Conservation (phyloP, 2,888 invertebrate species). For the Drosophila suboccidentalis region DNA sequence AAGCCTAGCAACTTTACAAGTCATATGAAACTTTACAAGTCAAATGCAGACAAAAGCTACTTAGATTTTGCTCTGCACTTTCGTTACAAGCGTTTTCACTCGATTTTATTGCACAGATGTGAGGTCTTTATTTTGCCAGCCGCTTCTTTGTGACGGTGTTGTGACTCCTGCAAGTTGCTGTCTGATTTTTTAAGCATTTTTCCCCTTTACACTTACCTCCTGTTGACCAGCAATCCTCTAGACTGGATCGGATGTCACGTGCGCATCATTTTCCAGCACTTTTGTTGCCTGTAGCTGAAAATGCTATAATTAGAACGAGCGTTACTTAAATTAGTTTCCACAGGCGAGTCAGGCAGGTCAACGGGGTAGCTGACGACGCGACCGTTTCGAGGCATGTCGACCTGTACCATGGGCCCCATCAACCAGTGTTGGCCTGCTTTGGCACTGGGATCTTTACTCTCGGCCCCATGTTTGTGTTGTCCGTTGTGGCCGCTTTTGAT, state of each 20-base stretch:
- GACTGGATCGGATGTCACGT: conserved; percentile 70
- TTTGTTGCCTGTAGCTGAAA: conserved; percentile 46
- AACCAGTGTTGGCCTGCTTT: conserved; percentile 24
- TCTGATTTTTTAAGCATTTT: conserved; percentile 15
- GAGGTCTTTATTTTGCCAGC: neutral
- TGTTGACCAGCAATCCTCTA: conserved; percentile 20
- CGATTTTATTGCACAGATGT: neutral
- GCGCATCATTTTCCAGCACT: conserved; percentile 76
- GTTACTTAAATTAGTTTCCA: conserved; percentile 72
- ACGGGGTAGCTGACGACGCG: neutral
- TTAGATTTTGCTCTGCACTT: neutral
- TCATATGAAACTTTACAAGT: too few species aligned
- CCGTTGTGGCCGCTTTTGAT: conserved; percentile 39
- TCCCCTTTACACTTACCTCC: conserved; percentile 7
- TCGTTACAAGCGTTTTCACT: neutral
- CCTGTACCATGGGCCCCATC: conserved; percentile 13
- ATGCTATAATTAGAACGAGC: conserved; percentile 67
- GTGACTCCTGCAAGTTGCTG: conserved; percentile 3
- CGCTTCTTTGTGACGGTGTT: neutral
- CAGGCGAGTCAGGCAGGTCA: conserved; percentile 20
- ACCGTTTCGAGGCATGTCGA: neutral
- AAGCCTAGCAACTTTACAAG: too few species aligned
- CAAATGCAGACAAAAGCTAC: too few species aligned
- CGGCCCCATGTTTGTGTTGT: conserved; percentile 42
- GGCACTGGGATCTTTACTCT: conserved; percentile 44